These are phyloP conservation scores for Toxotes jaculatrix DNA, from an alignment of 2,113 vertebrate species.

Conservation along the genomic window DNA sequence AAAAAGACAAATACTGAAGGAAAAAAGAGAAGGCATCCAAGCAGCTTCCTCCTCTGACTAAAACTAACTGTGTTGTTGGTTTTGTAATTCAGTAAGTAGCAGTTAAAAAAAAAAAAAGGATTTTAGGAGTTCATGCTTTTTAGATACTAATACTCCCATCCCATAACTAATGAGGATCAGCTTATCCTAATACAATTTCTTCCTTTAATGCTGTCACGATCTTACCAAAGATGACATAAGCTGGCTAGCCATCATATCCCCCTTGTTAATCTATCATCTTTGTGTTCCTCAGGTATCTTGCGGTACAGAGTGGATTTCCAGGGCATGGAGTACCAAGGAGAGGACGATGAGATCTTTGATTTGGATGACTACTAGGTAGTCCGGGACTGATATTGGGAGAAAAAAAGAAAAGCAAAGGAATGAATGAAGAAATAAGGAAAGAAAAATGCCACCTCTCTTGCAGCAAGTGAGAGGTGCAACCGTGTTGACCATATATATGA, in stretches of 20 bases:
- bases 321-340: constrained; percentile 99
- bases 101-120: neutral
- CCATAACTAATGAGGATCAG: constrained; percentile 12
- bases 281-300: constrained; percentile 91
- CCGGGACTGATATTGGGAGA: constrained; percentile 87
- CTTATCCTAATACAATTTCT: constrained; percentile 1
- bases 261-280: constrained; percentile 25
- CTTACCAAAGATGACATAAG: constrained; percentile 15
- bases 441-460: constrained; percentile 82
- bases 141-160: neutral
- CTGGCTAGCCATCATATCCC: constrained; percentile 1
- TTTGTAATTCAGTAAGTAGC: neutral
- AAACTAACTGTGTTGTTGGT: neutral
- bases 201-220: constrained; percentile 11
- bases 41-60: neutral
- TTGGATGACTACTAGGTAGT: constrained; percentile 99
- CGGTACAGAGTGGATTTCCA: constrained; percentile 99
- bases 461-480: constrained; percentile 81
- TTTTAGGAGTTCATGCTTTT: constrained; percentile 17
- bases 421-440: constrained; percentile 80
- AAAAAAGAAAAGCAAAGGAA: constrained; percentile 72
- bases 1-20: neutral
- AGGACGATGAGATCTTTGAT: constrained; percentile 99
- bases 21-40: neutral
- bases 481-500: constrained; percentile 80